These are phyloP conservation scores for Beroe forskalii DNA, from an alignment of 37 sponge, comb jelly and placozoan genomes.

Conservation along the genomic window DNA sequence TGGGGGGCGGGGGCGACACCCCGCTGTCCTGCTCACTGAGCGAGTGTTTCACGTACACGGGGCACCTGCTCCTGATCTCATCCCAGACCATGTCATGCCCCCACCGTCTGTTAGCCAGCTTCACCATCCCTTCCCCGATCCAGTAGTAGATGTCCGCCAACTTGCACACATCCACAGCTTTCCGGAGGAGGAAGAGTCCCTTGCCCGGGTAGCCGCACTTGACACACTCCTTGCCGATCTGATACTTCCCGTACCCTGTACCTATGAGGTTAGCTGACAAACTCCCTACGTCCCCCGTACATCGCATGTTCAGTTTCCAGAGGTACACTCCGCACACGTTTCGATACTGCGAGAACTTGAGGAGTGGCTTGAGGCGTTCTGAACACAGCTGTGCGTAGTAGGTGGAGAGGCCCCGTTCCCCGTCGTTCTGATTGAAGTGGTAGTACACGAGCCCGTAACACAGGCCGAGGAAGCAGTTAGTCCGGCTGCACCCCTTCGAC, in stretches of 20 bases:
- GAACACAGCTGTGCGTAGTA: conserved; percentile 34
- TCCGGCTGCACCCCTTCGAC: not conserved
- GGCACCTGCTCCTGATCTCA: conserved; percentile 29
- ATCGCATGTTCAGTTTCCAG: conserved; percentile 12
- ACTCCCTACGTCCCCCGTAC: not conserved
- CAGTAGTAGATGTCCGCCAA: conserved; percentile 32
- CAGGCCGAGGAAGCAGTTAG: not conserved
- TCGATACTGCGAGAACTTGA: conserved; percentile 8
- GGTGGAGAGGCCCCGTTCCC: conserved; percentile 4
- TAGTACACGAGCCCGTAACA: conserved; percentile 47
- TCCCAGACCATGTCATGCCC: conserved; percentile 25
- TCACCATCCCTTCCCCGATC: conserved; percentile 55
- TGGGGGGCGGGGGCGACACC: conserved; percentile 53
- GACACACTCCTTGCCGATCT: conserved; percentile 48
- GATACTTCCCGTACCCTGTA: conserved; percentile 9
- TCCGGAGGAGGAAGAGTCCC: not conserved
- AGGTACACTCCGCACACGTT: conserved; percentile 63
- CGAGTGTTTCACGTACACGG: conserved; percentile 16
- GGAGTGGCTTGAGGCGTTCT: conserved; percentile 9
- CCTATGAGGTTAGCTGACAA: not conserved
- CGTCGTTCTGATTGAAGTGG: conserved; percentile 25
- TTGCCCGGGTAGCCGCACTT: not conserved
- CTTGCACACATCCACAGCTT: conserved; percentile 1
- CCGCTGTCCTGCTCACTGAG: conserved; percentile 19
- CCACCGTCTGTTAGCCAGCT: conserved; percentile 13